Evolutionary conservation across 2,113 vertebrate species (phyloP).

Genomic region (Oreochromis spilurus): DNA sequence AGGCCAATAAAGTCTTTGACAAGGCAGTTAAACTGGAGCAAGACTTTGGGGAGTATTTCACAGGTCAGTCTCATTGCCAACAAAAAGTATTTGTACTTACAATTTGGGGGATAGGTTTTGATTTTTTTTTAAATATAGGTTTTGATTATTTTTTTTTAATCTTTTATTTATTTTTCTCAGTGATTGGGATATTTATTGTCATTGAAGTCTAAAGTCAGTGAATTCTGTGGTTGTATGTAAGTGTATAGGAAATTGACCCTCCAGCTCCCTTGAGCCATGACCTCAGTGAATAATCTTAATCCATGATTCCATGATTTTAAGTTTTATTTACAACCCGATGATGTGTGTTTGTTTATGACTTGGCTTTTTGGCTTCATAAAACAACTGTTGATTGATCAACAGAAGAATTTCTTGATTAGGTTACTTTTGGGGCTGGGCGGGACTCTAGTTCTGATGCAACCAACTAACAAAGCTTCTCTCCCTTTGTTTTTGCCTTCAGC

Average conservation of each 20-base stretch:
- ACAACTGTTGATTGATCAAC: not conserved
- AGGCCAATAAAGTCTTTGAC: conserved; percentile 97
- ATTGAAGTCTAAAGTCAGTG: not conserved
- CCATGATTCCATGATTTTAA: not conserved
- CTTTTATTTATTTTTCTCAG: not conserved
- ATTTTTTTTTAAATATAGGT: not conserved
- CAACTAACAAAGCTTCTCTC: not conserved
- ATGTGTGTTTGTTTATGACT: not conserved
- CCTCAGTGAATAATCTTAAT: not conserved
- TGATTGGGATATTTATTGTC: not conserved
- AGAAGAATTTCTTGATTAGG: not conserved
- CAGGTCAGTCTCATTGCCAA: conserved; percentile 76
- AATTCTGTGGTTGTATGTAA: not conserved
- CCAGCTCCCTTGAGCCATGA: not conserved
- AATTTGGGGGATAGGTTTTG: not conserved
- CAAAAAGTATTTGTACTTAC: not conserved
- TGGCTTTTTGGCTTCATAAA: not conserved
- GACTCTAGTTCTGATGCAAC: not conserved
- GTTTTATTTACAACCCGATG: not conserved
- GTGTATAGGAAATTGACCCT: not conserved
- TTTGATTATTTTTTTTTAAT: too few species aligned
- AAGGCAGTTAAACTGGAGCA: conserved; percentile 98
- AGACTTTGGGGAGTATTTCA: conserved; percentile 98
- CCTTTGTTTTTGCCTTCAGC: conserved; percentile 70
- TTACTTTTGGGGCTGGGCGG: fast-evolving